phyloP scores from a whole-genome alignment of 2,113 vertebrate genomes.

The Carassius carassius region DNA sequence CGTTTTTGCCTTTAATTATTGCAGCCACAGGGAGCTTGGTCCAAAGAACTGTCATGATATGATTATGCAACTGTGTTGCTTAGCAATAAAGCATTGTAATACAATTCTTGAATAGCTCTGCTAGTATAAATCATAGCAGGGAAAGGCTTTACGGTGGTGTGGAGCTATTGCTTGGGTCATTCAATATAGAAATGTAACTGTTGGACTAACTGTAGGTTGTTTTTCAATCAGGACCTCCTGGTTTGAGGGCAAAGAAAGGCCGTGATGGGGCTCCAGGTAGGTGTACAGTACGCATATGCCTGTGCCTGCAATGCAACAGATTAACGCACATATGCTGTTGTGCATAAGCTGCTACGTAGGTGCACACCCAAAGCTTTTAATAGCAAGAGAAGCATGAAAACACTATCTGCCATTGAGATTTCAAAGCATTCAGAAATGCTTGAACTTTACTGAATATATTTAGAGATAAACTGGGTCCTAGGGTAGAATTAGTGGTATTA shows the following conservation, averaged over 20 bases:
- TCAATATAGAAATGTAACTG: constrained; percentile 33
- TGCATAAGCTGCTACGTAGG: neutral
- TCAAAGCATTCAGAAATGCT: neutral
- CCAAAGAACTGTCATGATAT: constrained; percentile 1
- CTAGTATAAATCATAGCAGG: neutral
- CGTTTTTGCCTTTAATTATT: constrained; percentile 10
- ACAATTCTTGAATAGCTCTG: constrained; percentile 7
- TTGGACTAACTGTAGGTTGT: constrained; percentile 55
- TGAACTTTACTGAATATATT: neutral
- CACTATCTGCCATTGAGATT: neutral
- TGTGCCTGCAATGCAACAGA: neutral
- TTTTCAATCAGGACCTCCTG: constrained; percentile 57
- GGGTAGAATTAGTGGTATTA: neutral
- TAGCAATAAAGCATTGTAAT: constrained; percentile 7
- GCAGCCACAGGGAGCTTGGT: neutral
- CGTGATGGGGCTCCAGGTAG: constrained; percentile 52
- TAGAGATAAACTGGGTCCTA: neutral
- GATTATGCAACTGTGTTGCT: neutral
- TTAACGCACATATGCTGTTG: neutral
- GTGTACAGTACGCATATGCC: neutral
- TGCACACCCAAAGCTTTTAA: neutral
- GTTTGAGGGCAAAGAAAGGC: constrained; percentile 56
- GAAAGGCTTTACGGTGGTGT: constrained; percentile 4
- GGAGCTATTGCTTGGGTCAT: constrained; percentile 37
- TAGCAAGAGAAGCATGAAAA: constrained; percentile 6